Percentiles rank a stretch among this genome's conserved stretches.
These are phyloP conservation scores for Ophraella communa DNA, from an alignment of 2,888 invertebrate genomes.

Conservation along the genomic window DNA sequence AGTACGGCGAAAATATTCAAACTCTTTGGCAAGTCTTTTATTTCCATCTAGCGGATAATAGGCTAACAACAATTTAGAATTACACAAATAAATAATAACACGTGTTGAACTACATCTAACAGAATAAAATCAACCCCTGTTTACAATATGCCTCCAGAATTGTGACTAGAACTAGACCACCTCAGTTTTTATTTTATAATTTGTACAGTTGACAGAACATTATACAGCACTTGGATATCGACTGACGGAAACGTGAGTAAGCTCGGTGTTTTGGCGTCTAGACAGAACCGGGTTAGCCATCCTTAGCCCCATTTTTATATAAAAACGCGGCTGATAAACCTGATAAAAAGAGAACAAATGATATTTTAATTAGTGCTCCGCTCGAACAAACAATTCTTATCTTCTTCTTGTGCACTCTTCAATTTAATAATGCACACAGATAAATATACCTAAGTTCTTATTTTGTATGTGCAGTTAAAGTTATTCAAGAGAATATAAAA, in stretches of 20 bases:
- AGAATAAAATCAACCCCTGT: not conserved
- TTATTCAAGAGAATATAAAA: no score
- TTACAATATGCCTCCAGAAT: not conserved
- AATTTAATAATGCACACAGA: not conserved
- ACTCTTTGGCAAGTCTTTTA: not conserved
- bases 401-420: no score
- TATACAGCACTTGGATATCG: conserved; percentile 17
- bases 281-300: conserved; percentile 20
- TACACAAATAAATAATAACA: not conserved
- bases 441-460: not conserved
- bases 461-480: no score
- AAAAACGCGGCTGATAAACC: not conserved
- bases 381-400: not conserved
- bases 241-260: conserved; percentile 25
- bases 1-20: not conserved
- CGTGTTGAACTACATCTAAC: not conserved
- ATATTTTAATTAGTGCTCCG: not conserved
- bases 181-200: not conserved
- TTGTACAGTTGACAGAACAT: not conserved
- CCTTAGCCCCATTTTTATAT: conserved; percentile 7
- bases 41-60: conserved; percentile 25
- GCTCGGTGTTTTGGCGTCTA: conserved; percentile 21
- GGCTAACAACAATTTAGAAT: not conserved
- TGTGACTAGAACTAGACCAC: not conserved
- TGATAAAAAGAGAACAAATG: not conserved